phyloP scores from a whole-genome alignment of 2,888 invertebrate genomes.

The Zaprionus lineosus region DNA sequence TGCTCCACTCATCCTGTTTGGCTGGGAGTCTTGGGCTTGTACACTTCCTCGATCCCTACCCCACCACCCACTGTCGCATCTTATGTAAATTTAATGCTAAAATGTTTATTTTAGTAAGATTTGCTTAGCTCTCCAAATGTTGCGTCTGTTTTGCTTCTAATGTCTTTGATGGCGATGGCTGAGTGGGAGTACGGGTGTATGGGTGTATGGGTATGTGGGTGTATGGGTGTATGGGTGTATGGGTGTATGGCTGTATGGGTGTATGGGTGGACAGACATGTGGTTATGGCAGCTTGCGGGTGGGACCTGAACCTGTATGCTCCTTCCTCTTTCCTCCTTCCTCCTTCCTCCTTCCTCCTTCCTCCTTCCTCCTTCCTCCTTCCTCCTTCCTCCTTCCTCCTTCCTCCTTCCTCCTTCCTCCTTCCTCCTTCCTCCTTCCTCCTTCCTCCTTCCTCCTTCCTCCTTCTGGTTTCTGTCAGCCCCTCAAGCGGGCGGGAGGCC shows the following conservation, averaged over 20 bases:
- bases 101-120: slow-evolving; percentile 79
- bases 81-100: slow-evolving; percentile 81
- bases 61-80: slow-evolving; percentile 59
- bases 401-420: too few species aligned
- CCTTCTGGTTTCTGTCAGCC: too few species aligned
- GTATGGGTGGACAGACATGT: too few species aligned
- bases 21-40: too few species aligned
- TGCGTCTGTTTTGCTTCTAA: slow-evolving; percentile 47
- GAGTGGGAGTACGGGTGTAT: neutral
- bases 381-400: too few species aligned
- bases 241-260: neutral
- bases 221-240: neutral
- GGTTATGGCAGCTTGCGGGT: too few species aligned
- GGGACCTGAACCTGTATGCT: too few species aligned
- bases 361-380: too few species aligned
- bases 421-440: too few species aligned
- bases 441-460: too few species aligned
- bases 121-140: slow-evolving; percentile 74
- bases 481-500: slow-evolving; percentile 22
- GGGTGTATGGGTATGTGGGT: neutral
- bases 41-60: slow-evolving; percentile 3
- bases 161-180: slow-evolving; percentile 28
- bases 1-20: slow-evolving; percentile 4
- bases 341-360: too few species aligned
- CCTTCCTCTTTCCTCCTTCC: too few species aligned